phyloP scores from a whole-genome alignment of 30 jellyfish, hydroid and myxozoan species.

The Cassiopea andromeda region DNA sequence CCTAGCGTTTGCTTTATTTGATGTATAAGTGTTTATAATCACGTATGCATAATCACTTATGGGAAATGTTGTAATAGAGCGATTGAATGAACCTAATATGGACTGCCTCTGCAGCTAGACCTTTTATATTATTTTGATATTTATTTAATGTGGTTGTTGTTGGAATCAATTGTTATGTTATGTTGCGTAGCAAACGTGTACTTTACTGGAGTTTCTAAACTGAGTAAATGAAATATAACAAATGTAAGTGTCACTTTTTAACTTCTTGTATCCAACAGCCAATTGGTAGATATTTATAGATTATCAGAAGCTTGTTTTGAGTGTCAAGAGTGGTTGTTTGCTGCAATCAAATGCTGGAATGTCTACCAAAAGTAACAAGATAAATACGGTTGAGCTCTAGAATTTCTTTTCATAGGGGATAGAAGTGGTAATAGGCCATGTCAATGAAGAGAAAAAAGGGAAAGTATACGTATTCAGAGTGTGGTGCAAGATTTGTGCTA shows the following conservation, averaged over 20 bases:
- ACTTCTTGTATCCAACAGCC: not conserved
- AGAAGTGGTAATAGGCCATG: not conserved
- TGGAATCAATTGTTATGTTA: no score
- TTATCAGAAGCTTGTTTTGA: not conserved
- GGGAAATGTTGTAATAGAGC: not conserved
- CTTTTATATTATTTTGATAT: no score
- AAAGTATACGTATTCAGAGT: not conserved
- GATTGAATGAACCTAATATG: no score
- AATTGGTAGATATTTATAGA: not conserved
- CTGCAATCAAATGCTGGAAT: not conserved
- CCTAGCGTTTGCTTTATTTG: not conserved
- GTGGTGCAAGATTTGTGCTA: not conserved
- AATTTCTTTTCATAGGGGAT: not conserved
- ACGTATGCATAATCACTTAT: not conserved
- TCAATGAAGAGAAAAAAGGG: not conserved
- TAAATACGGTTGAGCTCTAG: not conserved
- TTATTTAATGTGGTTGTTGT: no score
- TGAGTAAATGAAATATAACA: no score
- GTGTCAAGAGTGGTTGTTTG: no score
- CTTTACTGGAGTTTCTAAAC: no score
- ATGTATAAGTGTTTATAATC: not conserved
- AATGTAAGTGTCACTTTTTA: not conserved
- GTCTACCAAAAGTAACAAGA: not conserved
- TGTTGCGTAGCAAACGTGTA: no score
- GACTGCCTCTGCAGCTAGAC: no score